Evolutionary conservation across 2,113 vertebrate species (phyloP).

Genomic region (Galbula dea): DNA sequence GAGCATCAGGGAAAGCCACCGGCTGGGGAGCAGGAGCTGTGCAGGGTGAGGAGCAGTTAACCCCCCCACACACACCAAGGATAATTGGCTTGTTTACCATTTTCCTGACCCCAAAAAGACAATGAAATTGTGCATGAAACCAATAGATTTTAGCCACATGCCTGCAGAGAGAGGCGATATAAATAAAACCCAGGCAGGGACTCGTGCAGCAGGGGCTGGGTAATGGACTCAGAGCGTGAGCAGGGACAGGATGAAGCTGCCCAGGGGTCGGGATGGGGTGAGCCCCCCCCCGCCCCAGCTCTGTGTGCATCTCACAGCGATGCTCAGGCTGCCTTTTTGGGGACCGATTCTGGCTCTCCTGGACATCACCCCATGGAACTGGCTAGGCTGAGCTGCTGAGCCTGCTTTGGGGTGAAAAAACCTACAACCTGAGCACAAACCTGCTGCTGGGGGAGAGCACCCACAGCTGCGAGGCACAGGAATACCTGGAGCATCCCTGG

Average conservation of each 20-base stretch:
- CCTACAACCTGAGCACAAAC: background rate
- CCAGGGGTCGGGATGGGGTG: background rate
- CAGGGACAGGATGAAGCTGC: background rate
- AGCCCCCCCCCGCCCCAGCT: accelerated
- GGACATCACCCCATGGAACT: accelerated
- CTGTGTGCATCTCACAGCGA: background rate
- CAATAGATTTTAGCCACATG: slow-evolving; percentile 27
- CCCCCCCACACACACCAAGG: slow-evolving; percentile 25
- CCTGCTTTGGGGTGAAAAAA: background rate
- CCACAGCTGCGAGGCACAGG: background rate
- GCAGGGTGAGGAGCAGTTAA: slow-evolving; percentile 6
- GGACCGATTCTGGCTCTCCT: accelerated
- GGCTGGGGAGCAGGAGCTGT: background rate
- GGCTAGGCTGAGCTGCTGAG: too few species aligned
- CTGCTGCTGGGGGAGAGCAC: background rate
- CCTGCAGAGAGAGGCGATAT: slow-evolving; percentile 8
- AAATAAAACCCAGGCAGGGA: slow-evolving; percentile 1
- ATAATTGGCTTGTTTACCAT: slow-evolving; percentile 27
- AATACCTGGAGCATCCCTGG: background rate
- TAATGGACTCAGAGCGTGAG: background rate
- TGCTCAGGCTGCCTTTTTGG: background rate
- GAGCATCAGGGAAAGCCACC: background rate
- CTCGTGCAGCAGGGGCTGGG: background rate
- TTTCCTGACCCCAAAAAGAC: slow-evolving; percentile 51
- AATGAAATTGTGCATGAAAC: slow-evolving; percentile 26